phyloP scores from a whole-genome alignment of 2,888 invertebrate genomes.

The Acanthosepion esculentum region DNA sequence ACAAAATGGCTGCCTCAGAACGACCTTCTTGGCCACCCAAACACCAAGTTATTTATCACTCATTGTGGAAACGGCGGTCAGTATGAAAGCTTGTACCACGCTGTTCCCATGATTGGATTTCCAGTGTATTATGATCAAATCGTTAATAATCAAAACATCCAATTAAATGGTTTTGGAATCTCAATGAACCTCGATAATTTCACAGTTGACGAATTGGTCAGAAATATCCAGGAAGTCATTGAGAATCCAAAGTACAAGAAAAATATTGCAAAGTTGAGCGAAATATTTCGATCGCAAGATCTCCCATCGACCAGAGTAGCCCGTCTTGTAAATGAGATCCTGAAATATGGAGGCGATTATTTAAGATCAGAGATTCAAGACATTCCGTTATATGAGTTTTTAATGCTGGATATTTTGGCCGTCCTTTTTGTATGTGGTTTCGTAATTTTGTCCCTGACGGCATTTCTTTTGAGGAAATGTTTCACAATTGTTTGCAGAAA shows the following conservation, averaged over 20 bases:
- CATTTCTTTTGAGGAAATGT: neutral
- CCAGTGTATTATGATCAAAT: constrained; percentile 56
- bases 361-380: neutral
- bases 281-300: no score
- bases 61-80: constrained; percentile 57
- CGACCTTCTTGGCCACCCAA: neutral
- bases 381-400: neutral
- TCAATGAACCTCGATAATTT: no score
- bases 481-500: no score
- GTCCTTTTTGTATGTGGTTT: neutral
- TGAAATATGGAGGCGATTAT: no score
- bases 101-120: constrained; percentile 56
- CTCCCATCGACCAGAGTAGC: no score
- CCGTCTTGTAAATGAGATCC: no score
- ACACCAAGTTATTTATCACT: constrained; percentile 55
- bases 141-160: constrained; percentile 51
- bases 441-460: neutral
- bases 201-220: constrained; percentile 50
- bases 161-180: constrained; percentile 56
- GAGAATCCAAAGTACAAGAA: no score
- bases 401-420: neutral
- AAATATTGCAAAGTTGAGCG: no score
- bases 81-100: constrained; percentile 57
- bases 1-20: no score
- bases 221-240: no score